Evolutionary conservation across 2,113 vertebrate species (phyloP), one percentile per base, ranked within the genome.

Genomic region (Bombycilla garrulus): DNA sequence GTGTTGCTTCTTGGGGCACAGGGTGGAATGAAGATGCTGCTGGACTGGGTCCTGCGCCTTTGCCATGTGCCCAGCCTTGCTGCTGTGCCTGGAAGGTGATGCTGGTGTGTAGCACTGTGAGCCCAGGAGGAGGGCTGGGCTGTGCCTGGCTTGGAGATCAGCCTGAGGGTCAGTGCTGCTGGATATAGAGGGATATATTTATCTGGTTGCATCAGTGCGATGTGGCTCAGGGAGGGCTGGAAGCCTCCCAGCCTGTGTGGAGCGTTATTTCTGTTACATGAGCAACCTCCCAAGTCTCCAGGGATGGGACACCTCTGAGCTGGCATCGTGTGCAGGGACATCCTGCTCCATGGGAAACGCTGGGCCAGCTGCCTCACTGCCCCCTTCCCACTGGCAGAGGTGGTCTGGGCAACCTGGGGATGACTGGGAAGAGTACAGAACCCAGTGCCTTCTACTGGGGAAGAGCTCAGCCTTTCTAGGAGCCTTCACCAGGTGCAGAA

Each of bases 251-350:
- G 82, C 93, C 96, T 94, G 78, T 84, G 58, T 73, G 74, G 92
- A 90, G 42, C 4, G 13, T 97, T 98, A 98, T 97, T 98, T 97
- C 96, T 97, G 94, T 92, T 93, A 67, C 17, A 54, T 96, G 97
- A 98, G 92, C 97, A 97, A 97, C 90, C 83, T 96, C 93, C 81
- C 74, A 78, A 74, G 56, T 90, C 80, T 93, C 92, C 31, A 88
- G 91, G 82, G 73, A 81, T 62, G 42, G 88, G 74, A 81, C 67
- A 71, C 20, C 21, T 88, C 80, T 60, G 28, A 38, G 48, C 62
- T 92, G 53, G 33, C 48, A 69, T 77, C 17, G 66, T 67, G 66
- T 47, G 48, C 12, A 42, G 78, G 57, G 65, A 51, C 38, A 64
- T 51, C 91, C 57, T 42, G 36, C 53, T 67, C 61, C 0, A 2